These are phyloP conservation scores for Tortricodes alternella DNA, from an alignment of 2,888 invertebrate genomes.

Conservation along the genomic window DNA sequence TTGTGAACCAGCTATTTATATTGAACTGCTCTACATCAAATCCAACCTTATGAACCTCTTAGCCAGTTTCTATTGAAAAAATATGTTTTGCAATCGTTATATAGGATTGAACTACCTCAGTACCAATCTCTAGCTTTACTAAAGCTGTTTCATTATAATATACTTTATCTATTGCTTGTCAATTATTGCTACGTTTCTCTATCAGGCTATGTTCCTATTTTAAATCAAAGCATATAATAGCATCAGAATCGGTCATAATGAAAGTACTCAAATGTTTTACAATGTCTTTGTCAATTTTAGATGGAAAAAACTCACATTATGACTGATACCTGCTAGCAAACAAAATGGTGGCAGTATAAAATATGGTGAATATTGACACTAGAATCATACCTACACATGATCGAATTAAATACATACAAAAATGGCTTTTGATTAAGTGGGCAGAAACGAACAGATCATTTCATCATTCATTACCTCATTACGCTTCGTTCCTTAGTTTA, in stretches of 20 bases:
- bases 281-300: neutral
- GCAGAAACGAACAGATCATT: neutral
- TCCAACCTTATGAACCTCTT: conserved; percentile 53
- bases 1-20: conserved; percentile 68
- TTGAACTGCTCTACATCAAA: conserved; percentile 56
- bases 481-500: too few relatives aligned
- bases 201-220: conserved; percentile 56
- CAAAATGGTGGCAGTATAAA: conserved; percentile 9
- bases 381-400: neutral
- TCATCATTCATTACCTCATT: too few relatives aligned
- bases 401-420: neutral
- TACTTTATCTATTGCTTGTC: conserved; percentile 74
- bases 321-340: neutral
- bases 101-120: conserved; percentile 71
- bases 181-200: conserved; percentile 75
- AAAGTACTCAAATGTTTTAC: neutral
- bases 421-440: neutral
- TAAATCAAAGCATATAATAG: conserved; percentile 32
- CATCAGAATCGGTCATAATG: neutral
- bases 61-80: conserved; percentile 73
- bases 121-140: conserved; percentile 79
- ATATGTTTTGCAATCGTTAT: conserved; percentile 67
- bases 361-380: neutral
- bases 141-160: conserved; percentile 66
- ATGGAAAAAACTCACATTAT: neutral